Evolutionary conservation across 2,797 vertebrate species (phyloP).

Genomic region (Anabas testudineus): DNA sequence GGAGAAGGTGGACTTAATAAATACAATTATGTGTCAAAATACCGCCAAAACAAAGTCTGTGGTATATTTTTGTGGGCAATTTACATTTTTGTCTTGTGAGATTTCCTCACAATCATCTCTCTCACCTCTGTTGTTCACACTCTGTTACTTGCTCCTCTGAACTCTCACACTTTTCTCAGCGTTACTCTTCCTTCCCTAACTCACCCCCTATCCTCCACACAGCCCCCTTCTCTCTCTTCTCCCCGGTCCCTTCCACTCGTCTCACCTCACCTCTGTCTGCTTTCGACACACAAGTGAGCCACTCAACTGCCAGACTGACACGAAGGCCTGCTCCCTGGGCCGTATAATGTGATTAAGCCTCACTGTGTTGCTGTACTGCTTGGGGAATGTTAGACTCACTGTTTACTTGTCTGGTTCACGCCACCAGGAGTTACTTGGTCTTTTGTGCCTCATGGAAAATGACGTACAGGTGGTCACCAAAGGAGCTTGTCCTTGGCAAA

Average conservation of each 20-base stretch:
- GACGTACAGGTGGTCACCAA: slow-evolving; percentile 2
- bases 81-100: background rate
- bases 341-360: slow-evolving; percentile 73
- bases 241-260: slow-evolving; percentile 16
- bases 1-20: background rate
- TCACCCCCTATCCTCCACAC: slow-evolving; percentile 3
- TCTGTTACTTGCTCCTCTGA: slow-evolving; percentile 14
- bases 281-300: slow-evolving; percentile 53
- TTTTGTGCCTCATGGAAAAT: slow-evolving; percentile 15
- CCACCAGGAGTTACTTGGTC: slow-evolving; percentile 27
- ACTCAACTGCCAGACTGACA: slow-evolving; percentile 61
- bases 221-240: background rate
- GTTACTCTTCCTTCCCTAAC: background rate
- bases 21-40: background rate
- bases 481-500: background rate
- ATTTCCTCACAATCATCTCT: slow-evolving; percentile 21
- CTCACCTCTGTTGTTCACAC: slow-evolving; percentile 16
- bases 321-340: slow-evolving; percentile 68
- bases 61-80: background rate
- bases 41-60: background rate
- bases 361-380: slow-evolving; percentile 50
- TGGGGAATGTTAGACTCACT: slow-evolving; percentile 48
- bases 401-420: slow-evolving; percentile 62
- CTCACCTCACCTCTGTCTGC: slow-evolving; percentile 59
- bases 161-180: slow-evolving; percentile 6